Base-by-base conservation (phyloP, 1,140 invertebrate species). In the Rhopalosiphum padi region DNA sequence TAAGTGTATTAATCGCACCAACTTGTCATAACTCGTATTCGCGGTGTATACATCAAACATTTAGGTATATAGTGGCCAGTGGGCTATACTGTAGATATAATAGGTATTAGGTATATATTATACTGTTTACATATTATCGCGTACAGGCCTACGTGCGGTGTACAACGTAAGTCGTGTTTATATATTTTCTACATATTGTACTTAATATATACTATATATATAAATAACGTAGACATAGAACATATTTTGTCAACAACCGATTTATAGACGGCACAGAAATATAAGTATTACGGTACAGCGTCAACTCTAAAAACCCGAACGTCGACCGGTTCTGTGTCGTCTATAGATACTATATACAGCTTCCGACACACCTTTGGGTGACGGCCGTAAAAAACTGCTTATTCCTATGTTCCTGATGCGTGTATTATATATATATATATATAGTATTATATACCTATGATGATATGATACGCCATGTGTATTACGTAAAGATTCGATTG, bases 361-460 rank as follows among this genome's bases (percentile, higher is more conserved):
- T 60, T 90, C 89, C 89, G 89, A 90, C 89, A 68, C 89, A 90
- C 53, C 89, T 90, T 90, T 90, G 37, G 53, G 89, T n/a, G 89
- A 90, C 23, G 35, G 53, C 37, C 1, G 41, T 35, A 41, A 60
- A 90, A 60, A 89, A 88, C 86, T 21, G n/a, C 46, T 89, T 51
- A 11, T 6, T 15, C 15, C 15, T 51, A 51, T 51, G 48, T 51
- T 25, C 11, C 37, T 11, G 25, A 88, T 18, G 30, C 48, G 3
- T 48, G 5, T 68, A 68, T 68, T 68, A 5, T 68, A 60, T 60
- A 35, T 48, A 37, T 25, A 23, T 37, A n/a, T n/a, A n/a, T n/a
- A n/a, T n/a, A n/a, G n/a, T n/a, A n/a, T n/a, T 53, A 35, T 15
- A 9, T 15, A 15, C 15, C 48, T 68, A 77, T 35, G 60, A 77